Base-by-base conservation (phyloP, 2,113 vertebrate species). In the Atrichornis clamosus region DNA sequence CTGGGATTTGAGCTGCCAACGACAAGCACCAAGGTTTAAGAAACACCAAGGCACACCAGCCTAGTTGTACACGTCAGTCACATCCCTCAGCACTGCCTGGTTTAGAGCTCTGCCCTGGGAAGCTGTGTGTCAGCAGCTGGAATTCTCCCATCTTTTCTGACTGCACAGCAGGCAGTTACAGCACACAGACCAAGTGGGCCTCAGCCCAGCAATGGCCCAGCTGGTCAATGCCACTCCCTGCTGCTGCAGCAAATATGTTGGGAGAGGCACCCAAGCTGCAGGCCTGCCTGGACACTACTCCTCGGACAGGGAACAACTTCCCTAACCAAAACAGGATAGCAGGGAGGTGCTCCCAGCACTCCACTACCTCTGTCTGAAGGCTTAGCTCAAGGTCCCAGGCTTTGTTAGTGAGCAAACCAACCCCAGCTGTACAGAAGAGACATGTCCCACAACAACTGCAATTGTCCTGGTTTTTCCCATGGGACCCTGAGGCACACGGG, bases 1-100 rank as follows among this genome's bases (percentile, higher is more conserved):
- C 93, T 99, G 99, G 65, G 99, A 99, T 97, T 99, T 99, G 19
- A 99, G 91, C 99, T 99, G 95, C 67, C 92, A 95, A 84, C 0
- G 17, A 93, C 24, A 97, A 92, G 44, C 16, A 79, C 8, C 21
- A 74, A 55, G 47, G n/a, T 16, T 37, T 77, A 53, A 59, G 65
- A 70, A 75, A 84, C 28, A 78, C 30, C 49, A 8, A 3, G 4
- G 24, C 41, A 21, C 1, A 0, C 23, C 69, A 85, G 75, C 46
- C n/a, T 35, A 46, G 50, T 0, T 20, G 28, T n/a, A 74, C 20
- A 23, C 11, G 41, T 84, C 37, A 7, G 41, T 39, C 7, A 1
- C 19, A 30, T 5, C 32, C 37, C 67, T 23, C 5, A 76, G 44
- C 35, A 53, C 33, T 37, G n/a, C 23, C 19, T 10, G 23, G 35